Percentiles rank a stretch among this genome's conserved stretches.
Conservation (phyloP, 2,888 invertebrate genomes). For the Callinectes sapidus region DNA sequence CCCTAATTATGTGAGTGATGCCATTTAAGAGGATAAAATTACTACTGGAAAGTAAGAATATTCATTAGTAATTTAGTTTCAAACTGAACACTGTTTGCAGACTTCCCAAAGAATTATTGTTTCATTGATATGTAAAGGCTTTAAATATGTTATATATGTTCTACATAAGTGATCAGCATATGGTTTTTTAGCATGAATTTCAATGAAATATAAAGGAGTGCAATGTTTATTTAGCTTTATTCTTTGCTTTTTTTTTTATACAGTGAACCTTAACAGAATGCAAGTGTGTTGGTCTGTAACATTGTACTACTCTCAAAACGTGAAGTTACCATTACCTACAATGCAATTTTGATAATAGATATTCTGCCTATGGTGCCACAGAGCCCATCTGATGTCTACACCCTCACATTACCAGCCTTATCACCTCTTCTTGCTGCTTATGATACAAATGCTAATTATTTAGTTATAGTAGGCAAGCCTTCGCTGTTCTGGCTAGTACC, state of each 20-base stretch:
- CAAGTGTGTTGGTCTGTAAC: not conserved
- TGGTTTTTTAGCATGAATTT: not conserved
- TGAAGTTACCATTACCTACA: slow-evolving; percentile 1
- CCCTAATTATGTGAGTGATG: not conserved
- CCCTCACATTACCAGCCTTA: not conserved
- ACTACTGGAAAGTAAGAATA: not conserved
- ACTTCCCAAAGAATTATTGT: not conserved
- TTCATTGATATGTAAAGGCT: not conserved
- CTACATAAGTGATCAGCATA: not conserved
- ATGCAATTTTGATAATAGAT: not conserved
- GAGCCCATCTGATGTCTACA: not conserved
- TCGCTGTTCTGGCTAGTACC: not conserved
- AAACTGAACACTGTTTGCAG: not conserved
- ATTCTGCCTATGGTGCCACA: not conserved
- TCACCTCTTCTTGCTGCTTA: not conserved
- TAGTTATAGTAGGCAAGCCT: slow-evolving; percentile 11
- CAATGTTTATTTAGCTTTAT: not conserved
- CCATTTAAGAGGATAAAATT: not conserved
- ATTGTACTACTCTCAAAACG: not conserved
- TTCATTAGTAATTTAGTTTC: not conserved
- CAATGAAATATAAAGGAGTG: not conserved
- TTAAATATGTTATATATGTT: not conserved
- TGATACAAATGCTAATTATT: not conserved
- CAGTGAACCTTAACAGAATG: not conserved
- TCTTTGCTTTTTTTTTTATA: not conserved